These are phyloP conservation scores for Neolamprologus sp. DNA, from an alignment of 2,113 vertebrate species.

Conservation along the genomic window DNA sequence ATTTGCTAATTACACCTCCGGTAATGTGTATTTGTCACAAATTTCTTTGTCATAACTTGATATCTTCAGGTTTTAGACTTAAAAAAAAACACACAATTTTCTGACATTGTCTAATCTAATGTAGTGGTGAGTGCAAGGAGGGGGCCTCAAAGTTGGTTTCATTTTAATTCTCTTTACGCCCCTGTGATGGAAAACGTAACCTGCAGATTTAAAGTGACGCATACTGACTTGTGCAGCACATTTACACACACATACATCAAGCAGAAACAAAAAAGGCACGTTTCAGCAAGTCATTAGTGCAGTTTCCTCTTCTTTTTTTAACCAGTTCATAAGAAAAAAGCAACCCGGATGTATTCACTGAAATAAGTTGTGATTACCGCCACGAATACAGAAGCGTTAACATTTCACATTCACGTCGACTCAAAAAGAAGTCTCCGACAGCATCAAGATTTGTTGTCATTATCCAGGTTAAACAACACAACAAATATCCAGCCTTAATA, in stretches of 20 bases:
- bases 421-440: not conserved
- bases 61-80: not conserved
- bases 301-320: not conserved
- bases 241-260: not conserved
- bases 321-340: not conserved
- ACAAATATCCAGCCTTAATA: not conserved
- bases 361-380: not conserved
- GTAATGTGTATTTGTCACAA: not conserved
- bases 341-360: not conserved
- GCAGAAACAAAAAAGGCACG: not conserved
- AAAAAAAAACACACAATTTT: accelerated
- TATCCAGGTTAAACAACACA: not conserved
- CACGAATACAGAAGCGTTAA: not conserved
- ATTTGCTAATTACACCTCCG: not conserved
- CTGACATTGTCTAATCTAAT: not conserved
- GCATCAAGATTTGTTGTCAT: not conserved
- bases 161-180: not conserved
- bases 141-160: not conserved
- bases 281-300: not conserved
- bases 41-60: not conserved
- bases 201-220: not conserved
- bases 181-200: not conserved
- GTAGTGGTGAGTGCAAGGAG: not conserved
- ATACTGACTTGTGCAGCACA: not conserved
- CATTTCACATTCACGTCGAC: not conserved